Base-by-base conservation (phyloP, 2,888 invertebrate species). In the Papilio elwesi region DNA sequence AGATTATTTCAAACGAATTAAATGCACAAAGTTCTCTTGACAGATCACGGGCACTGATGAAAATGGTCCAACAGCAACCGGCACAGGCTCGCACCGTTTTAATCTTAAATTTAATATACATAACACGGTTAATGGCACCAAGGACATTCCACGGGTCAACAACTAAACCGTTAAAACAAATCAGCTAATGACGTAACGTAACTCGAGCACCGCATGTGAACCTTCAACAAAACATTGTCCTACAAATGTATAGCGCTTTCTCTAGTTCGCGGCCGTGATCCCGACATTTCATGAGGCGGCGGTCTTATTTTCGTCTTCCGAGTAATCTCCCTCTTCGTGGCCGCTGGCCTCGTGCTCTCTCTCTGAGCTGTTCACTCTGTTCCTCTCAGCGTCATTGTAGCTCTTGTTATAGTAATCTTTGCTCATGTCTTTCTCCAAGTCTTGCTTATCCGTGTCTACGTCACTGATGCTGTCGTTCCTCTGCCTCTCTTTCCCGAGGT, bases 131-230 rank as follows among this genome's bases (percentile, higher is more conserved):
- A 91, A 93, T 93, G 93, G 93, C 93, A 93, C 93, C 90, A 87
- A 87, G 85, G 90, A 92, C 90, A 90, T 91, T 92, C 90, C 92
- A 93, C 92, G 93, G 93, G 92, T 91, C 89, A 92, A 92, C 91
- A 91, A 90, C 88, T 81, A 89, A 89, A 90, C 86, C 87, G 88
- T 87, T 85, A 87, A 77, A 87, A 87, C 85, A 86, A 88, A 87
- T 86, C 90, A 85, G 87, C 87, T 87, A 88, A 88, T 84, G 89
- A 88, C 90, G 86, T 89, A 91, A 92, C 89, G 90, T 90, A 91
- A 90, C 88, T 90, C 89, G 88, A 92, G 93, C 93, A 92, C 92
- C 92, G 85, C 90, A 89, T 85, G 84, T 88, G 88, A 87, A 83
- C 85, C 81, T 84, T 86, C 87, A 90, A 90, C 90, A 87, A 84